Evolutionary conservation across 1,140 invertebrate genomes (phyloP).

Genomic region (Pseudomyrmex sp.): DNA sequence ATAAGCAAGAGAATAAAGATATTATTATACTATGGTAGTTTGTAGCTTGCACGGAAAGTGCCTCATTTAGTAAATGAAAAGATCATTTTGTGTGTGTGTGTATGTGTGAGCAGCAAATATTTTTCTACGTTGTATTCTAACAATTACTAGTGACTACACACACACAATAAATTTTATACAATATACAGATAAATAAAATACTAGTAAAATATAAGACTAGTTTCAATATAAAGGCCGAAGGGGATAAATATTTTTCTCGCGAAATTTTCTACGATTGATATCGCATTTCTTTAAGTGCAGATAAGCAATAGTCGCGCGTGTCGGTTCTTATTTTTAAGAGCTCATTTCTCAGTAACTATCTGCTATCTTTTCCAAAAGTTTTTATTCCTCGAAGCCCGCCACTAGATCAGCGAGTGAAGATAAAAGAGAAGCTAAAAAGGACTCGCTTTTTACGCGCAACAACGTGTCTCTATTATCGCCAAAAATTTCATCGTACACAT

Average conservation of each 20-base stretch:
- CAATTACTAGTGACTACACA: too few relatives aligned
- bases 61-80: too few relatives aligned
- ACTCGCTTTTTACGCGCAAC: not conserved
- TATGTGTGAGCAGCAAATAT: too few relatives aligned
- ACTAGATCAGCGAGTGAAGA: not conserved
- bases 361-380: slow-evolving; percentile 37
- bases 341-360: slow-evolving; percentile 24
- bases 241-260: not conserved
- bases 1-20: slow-evolving; percentile 6
- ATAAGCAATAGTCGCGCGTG: slow-evolving; percentile 1
- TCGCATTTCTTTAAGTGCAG: not conserved
- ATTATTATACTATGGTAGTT: slow-evolving; percentile 16
- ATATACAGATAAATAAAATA: too few relatives aligned
- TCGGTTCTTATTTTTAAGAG: slow-evolving; percentile 19
- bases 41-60: not conserved
- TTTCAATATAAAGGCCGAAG: not conserved
- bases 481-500: not conserved
- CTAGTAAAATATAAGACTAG: too few relatives aligned
- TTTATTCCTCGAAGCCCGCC: not conserved
- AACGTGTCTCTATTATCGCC: not conserved
- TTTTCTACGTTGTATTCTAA: too few relatives aligned
- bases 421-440: slow-evolving; percentile 16
- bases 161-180: too few relatives aligned
- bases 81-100: too few relatives aligned
- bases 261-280: slow-evolving; percentile 16